Base-by-base conservation (phyloP, 1,140 invertebrate species). In the Diorhabda elongata region DNA sequence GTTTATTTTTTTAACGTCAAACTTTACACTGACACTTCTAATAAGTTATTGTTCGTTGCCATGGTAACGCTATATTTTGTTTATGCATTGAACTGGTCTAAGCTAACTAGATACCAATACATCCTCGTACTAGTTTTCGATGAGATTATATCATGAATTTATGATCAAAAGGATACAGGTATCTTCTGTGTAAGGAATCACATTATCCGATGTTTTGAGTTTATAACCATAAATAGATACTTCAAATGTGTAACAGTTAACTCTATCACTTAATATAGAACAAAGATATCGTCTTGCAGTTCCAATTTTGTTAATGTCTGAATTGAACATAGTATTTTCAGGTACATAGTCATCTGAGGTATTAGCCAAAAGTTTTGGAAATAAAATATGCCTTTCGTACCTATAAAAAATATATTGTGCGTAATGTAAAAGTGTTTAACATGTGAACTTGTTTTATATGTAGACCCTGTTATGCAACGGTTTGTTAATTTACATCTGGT, bases 321-420 rank as follows among this genome's bases (percentile, higher is more conserved):
- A 87, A 83, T 97, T 97, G 81, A 95, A 98, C 84, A 94, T 91
- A 11, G 94, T 95, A 80, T 94, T 92, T 57, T 84, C 84, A 8
- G 87, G 73, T 43, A 89, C 88, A 79, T 94, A 97, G 76, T 97
- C 95, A 71, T 94, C 91, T 6, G 93, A 89, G 77, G 92, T 89
- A 77, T 90, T 87, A 73, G 92, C 87, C 67, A 97, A 84, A n/a
- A 97, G 81, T 82, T 96, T 95, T 0, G 95, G 95, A 77, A 97
- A 92, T 3, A 97, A 88, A 44, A 94, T 88, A 80, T 95, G 93
- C 45, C 92, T 83, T 78, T 95, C 92, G 76, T 92, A 92, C 77
- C 92, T 91, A 78, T 77, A 86, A 82, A 74, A 66, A 69, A 62
- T 67, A 26, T n/a, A 26, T 26, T 26, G 26, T 26, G 26, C 26